These are phyloP conservation scores for Aporrectodea caliginosa DNA, from an alignment of 1,140 invertebrate genomes.

Conservation along the genomic window DNA sequence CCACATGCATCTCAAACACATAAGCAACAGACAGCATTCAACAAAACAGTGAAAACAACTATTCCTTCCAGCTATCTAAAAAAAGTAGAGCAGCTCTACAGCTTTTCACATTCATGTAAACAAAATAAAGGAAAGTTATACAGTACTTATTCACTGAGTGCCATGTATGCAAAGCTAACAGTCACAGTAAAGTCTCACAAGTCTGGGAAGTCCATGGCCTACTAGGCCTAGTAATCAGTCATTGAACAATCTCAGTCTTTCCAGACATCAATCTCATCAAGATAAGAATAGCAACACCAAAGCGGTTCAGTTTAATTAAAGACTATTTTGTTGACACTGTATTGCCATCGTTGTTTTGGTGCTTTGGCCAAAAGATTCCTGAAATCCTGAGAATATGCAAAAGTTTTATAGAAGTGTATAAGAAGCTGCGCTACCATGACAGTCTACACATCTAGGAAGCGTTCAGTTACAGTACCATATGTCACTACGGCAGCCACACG, in stretches of 20 bases:
- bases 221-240: no score
- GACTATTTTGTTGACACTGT: no score
- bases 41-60: background rate
- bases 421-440: background rate
- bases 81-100: background rate
- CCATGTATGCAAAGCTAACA: no score
- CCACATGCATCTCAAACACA: background rate
- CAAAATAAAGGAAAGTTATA: no score
- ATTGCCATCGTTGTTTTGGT: background rate
- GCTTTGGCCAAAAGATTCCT: background rate
- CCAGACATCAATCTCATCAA: no score
- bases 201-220: no score
- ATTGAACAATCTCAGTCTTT: no score
- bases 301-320: no score
- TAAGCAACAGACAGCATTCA: background rate
- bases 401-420: no score
- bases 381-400: background rate
- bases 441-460: background rate
- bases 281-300: no score
- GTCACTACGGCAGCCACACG: constrained; percentile 53
- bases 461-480: constrained; percentile 48
- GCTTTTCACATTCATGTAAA: background rate
- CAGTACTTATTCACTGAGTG: no score
- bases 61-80: background rate
- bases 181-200: no score